Evolutionary conservation across 2,113 vertebrate genomes (phyloP), one percentile per base, ranked within the genome.

Genomic region (Herpetotheres cachinnans): DNA sequence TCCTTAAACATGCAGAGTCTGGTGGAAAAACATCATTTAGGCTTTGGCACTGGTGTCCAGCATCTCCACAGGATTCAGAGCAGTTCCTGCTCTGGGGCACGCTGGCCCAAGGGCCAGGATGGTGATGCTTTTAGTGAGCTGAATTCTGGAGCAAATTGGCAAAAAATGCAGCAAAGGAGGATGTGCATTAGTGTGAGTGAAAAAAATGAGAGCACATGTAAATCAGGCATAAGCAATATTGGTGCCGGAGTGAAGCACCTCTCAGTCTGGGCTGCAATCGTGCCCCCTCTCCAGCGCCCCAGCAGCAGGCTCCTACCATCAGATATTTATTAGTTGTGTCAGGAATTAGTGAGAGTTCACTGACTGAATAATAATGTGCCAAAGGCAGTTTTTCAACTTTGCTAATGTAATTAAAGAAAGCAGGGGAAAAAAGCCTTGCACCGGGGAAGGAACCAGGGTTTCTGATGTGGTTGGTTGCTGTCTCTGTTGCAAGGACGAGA

Each of bases 341-440:
- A 97, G 95, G 87, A 94, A 96, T 97, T 95, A 97, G 95, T 87
- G 95, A 86, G 93, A 93, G 95, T 79, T 97, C 96, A 90, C 94
- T 97, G 97, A 56, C 89, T 95, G 89, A 82, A 90, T 94, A 96
- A 97, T 96, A 91, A 94, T 5, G 17, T 91, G 96, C 91, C 94
- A 95, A 94, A 95, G 87, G 84, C 91, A 25, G 91, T 85, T 91
- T 76, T 97, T 93, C 9, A 9, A 65, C 74, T 69, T 84, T 34
- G 81, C 58, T 96, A 91, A 97, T 91, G 55, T 88, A 90, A 97
- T 97, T 97, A 97, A 95, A 92, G 97, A 44, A 81, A 95, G 87
- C 91, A 49, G 54, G 40, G 24, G n/a, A 21, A 0, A 16, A 72
- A 84, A 56, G 12, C 72, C 49, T 90, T 54, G 86, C 49, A 58